Conservation (phyloP, 2,888 invertebrate genomes). For the Pterobdella sp. region DNA sequence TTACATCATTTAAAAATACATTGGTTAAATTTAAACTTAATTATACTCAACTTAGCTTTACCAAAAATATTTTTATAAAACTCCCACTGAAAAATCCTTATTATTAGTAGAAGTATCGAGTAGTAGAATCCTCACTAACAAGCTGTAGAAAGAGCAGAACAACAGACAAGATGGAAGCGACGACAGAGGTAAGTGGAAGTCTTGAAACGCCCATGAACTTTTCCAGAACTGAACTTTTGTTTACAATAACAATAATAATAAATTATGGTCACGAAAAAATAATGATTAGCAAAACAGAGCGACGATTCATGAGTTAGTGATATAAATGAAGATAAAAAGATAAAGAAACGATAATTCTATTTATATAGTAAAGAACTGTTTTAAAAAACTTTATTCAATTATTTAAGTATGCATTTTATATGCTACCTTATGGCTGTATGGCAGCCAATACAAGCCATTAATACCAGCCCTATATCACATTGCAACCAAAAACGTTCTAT, state of each 20-base stretch:
- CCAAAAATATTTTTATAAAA: no score
- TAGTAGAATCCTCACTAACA: constrained; percentile 19
- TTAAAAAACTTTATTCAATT: no score
- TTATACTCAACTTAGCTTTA: background rate
- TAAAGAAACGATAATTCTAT: no score
- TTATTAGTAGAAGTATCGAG: background rate
- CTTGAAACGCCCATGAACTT: constrained; percentile 30
- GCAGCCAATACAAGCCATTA: background rate
- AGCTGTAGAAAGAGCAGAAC: constrained; percentile 32
- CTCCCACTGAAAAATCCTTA: no score
- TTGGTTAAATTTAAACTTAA: background rate
- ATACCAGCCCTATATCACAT: background rate
- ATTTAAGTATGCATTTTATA: no score
- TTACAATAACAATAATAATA: no score
- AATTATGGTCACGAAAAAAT: no score
- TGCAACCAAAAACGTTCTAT: constrained; percentile 4
- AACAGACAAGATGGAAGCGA: constrained; percentile 32
- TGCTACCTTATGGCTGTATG: background rate
- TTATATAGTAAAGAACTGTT: no score
- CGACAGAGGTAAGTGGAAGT: constrained; percentile 30
- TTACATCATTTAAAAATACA: no score
- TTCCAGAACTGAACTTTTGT: constrained; percentile 31
- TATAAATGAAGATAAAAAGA: no score
- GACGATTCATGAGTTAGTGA: no score
- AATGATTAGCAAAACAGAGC: no score